These are phyloP conservation scores for Erethizon dorsatum DNA, from an alignment of 2,797 vertebrate genomes.

Conservation along the genomic window DNA sequence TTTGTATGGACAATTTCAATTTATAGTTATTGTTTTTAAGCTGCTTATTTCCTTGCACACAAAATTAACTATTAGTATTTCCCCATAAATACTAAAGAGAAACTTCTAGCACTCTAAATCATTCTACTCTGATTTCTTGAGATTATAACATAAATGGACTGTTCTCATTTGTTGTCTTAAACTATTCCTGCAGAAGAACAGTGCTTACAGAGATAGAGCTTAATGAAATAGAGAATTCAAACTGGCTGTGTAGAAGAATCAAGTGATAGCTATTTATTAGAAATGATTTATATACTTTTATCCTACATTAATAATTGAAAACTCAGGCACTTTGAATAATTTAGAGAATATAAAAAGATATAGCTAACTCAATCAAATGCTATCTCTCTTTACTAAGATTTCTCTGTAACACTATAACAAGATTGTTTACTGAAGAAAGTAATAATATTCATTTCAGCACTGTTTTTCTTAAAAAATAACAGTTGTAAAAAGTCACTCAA, in stretches of 20 bases:
- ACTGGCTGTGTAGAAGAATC: background rate
- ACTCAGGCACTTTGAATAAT: conserved; percentile 15
- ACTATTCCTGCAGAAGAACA: conserved; percentile 19
- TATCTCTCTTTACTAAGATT: conserved; percentile 24
- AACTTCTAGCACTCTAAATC: background rate
- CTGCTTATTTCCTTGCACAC: background rate
- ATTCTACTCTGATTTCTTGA: conserved; percentile 47
- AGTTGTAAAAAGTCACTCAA: background rate
- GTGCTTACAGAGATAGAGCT: background rate
- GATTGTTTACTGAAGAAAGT: background rate
- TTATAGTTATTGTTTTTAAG: conserved; percentile 43
- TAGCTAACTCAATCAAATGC: background rate
- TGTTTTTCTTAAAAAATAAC: conserved; percentile 34
- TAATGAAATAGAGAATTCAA: conserved; percentile 38
- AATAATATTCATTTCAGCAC: background rate
- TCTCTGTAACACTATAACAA: background rate
- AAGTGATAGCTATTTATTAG: conserved; percentile 48
- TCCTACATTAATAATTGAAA: conserved; percentile 57
- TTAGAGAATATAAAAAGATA: conserved; percentile 39
- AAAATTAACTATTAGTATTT: conserved; percentile 63
- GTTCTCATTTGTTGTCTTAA: conserved; percentile 53
- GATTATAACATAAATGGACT: background rate
- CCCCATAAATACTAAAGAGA: background rate
- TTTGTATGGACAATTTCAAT: conserved; percentile 38
- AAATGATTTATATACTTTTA: conserved; percentile 28